A percentile compares a stretch with the other conserved stretches of the same genome.
Evolutionary conservation across 2,113 vertebrate species (phyloP).

Genomic region (Perca fluviatilis): DNA sequence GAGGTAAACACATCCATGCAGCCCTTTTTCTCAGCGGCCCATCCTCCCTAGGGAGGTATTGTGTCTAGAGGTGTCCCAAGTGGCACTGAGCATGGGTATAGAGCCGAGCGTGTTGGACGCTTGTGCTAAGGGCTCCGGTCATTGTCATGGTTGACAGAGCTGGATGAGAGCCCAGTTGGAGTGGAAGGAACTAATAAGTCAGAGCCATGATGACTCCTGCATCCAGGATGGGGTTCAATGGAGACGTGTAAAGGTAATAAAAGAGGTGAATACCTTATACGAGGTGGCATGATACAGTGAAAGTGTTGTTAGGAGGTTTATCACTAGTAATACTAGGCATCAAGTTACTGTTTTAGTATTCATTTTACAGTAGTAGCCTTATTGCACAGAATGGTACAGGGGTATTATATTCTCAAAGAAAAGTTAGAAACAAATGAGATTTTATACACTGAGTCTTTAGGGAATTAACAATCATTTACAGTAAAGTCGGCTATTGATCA

Average conservation of each 20-base stretch:
- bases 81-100: slow-evolving; percentile 21
- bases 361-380: background rate
- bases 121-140: slow-evolving; percentile 60
- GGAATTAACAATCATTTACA: background rate
- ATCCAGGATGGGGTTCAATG: slow-evolving; percentile 56
- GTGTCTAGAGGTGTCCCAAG: slow-evolving; percentile 56
- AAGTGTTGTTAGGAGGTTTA: slow-evolving; percentile 20
- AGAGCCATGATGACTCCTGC: slow-evolving; percentile 56
- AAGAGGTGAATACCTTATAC: slow-evolving; percentile 11
- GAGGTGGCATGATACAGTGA: slow-evolving; percentile 23
- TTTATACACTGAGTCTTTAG: background rate
- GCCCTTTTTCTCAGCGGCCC: slow-evolving; percentile 42
- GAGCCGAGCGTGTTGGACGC: slow-evolving; percentile 27
- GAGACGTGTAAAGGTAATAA: slow-evolving; percentile 52
- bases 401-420: slow-evolving; percentile 9
- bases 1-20: slow-evolving; percentile 47
- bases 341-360: background rate
- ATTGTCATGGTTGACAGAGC: slow-evolving; percentile 61
- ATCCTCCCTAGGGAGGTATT: slow-evolving; percentile 54
- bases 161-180: slow-evolving; percentile 63
- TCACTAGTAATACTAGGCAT: background rate
- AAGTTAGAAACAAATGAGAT: background rate
- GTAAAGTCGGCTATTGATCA: background rate
- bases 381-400: background rate
- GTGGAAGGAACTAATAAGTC: slow-evolving; percentile 82